Percentiles rank a stretch among this genome's conserved stretches.
Conservation (phyloP, 2,797 vertebrate species). For the Petrocephalus sullivani region DNA sequence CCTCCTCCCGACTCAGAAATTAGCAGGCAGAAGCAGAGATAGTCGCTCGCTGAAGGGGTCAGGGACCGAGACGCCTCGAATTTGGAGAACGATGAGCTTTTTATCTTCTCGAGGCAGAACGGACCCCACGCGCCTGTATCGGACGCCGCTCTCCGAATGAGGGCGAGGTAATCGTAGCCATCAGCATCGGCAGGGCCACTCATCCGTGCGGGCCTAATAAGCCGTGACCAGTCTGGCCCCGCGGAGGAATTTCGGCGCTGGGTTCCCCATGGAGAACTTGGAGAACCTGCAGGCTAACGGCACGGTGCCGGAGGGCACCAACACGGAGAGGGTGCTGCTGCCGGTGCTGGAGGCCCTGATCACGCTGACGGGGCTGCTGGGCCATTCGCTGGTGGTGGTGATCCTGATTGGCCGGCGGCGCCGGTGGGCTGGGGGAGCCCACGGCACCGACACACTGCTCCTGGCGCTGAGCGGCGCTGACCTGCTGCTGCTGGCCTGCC, state of each 20-base stretch:
- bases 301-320: slow-evolving; percentile 37
- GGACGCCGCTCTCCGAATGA: background rate
- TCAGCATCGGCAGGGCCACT: background rate
- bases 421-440: slow-evolving; percentile 32
- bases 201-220: background rate
- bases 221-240: background rate
- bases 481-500: slow-evolving; percentile 58
- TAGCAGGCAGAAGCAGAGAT: background rate
- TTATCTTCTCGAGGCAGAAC: background rate
- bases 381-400: slow-evolving; percentile 60
- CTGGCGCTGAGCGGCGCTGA: slow-evolving; percentile 63
- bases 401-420: slow-evolving; percentile 51
- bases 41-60: background rate
- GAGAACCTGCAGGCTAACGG: slow-evolving; percentile 26
- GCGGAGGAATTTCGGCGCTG: background rate
- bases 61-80: background rate
- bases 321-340: slow-evolving; percentile 45
- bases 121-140: background rate
- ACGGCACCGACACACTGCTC: slow-evolving; percentile 63
- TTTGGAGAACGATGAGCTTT: background rate
- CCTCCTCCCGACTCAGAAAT: background rate
- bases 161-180: background rate
- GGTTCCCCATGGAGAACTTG: slow-evolving; percentile 11
- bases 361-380: slow-evolving; percentile 58
- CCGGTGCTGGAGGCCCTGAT: slow-evolving; percentile 60